Evolutionary conservation across 2,113 vertebrate species (phyloP).

Genomic region (Lagenorhynchus albirostris): DNA sequence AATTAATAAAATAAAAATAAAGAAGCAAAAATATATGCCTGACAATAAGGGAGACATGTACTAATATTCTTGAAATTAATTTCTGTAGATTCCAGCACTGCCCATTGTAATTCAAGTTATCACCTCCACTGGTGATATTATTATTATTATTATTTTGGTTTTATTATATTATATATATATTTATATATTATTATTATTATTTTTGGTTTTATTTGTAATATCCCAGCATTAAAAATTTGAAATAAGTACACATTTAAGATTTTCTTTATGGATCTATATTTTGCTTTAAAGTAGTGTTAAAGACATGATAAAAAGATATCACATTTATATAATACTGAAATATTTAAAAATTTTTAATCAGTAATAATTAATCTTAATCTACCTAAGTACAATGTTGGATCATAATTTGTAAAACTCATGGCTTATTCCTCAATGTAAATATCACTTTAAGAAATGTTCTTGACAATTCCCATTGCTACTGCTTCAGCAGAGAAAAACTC

Average conservation of each 20-base stretch:
- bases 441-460: constrained; percentile 26
- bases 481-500: neutral
- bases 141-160: too few relatives aligned
- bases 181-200: too few relatives aligned
- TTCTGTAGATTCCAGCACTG: neutral
- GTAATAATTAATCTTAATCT: neutral
- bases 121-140: neutral
- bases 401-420: neutral
- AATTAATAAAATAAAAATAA: neutral
- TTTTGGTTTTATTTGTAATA: neutral
- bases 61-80: neutral
- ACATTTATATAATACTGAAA: neutral
- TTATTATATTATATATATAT: too few relatives aligned
- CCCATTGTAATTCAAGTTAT: neutral
- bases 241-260: neutral
- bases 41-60: neutral
- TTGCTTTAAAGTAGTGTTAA: neutral
- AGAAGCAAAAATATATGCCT: neutral
- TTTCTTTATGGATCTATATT: neutral
- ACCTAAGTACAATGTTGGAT: neutral
- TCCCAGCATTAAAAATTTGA: neutral
- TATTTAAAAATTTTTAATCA: neutral
- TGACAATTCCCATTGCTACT: neutral
- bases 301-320: neutral
- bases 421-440: constrained; percentile 38